Conservation (phyloP, 2,113 vertebrate genomes). For the Oostethus manadensis region DNA sequence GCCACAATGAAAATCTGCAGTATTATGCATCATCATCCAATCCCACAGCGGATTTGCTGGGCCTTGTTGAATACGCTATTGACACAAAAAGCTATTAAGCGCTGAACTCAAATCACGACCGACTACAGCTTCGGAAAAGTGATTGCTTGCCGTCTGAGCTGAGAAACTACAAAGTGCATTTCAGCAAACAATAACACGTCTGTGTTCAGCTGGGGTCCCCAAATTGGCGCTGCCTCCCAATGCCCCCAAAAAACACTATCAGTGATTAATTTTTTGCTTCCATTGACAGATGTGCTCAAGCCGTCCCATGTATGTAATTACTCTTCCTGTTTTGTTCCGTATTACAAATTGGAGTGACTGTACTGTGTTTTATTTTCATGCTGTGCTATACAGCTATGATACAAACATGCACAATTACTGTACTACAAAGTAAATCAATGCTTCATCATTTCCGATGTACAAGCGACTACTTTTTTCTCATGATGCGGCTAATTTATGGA, state of each 20-base stretch:
- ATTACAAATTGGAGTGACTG: not conserved
- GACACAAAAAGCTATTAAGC: slow-evolving; percentile 39
- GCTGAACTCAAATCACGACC: slow-evolving; percentile 35
- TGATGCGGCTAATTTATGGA: too few species aligned
- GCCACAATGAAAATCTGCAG: slow-evolving; percentile 7
- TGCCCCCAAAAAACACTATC: slow-evolving; percentile 18
- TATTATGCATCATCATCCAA: slow-evolving; percentile 13
- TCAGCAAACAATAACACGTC: slow-evolving; percentile 32
- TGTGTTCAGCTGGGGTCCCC: slow-evolving; percentile 39
- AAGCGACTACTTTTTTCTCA: too few species aligned
- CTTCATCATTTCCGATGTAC: too few species aligned
- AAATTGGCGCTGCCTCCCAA: slow-evolving; percentile 24
- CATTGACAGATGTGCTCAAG: slow-evolving; percentile 21
- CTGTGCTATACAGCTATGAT: not conserved
- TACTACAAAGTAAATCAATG: too few species aligned
- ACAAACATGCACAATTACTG: not conserved
- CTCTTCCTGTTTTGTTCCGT: not conserved
- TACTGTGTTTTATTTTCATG: not conserved
- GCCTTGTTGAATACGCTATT: slow-evolving; percentile 24
- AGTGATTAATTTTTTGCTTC: slow-evolving; percentile 18
- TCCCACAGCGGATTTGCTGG: slow-evolving; percentile 8
- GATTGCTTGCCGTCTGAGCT: slow-evolving; percentile 41
- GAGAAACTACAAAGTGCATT: slow-evolving; percentile 24
- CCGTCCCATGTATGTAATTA: not conserved
- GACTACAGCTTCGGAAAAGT: slow-evolving; percentile 29